Evolutionary conservation across 2,113 vertebrate species (phyloP).

Genomic region (Seriola dumerili): DNA sequence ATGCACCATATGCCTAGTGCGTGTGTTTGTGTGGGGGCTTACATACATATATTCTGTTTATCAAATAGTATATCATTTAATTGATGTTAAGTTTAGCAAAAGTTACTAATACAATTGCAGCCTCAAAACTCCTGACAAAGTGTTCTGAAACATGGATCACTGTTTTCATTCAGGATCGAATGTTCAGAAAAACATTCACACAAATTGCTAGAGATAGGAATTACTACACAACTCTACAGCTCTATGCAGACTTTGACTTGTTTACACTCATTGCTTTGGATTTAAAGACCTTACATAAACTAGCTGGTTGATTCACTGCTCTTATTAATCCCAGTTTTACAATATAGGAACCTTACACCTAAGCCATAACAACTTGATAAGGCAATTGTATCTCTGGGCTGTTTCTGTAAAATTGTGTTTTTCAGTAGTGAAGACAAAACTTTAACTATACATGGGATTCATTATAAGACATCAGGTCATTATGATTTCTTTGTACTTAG

Average conservation of each 20-base stretch:
- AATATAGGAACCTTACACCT: background rate
- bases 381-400: background rate
- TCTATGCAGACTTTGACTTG: background rate
- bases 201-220: background rate
- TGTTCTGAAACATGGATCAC: constrained; percentile 4
- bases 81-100: constrained; percentile 43
- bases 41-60: constrained; percentile 65
- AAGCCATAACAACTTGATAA: background rate
- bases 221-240: background rate
- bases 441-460: constrained; percentile 16
- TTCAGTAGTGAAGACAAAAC: background rate
- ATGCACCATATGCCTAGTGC: constrained; percentile 66
- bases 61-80: constrained; percentile 47
- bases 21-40: constrained; percentile 34
- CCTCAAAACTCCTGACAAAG: constrained; percentile 20
- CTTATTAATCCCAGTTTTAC: background rate
- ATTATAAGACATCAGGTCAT: constrained; percentile 20
- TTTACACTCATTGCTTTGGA: background rate
- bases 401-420: background rate
- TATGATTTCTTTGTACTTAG: constrained; percentile 38
- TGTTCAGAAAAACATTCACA: background rate
- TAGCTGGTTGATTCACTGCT: background rate
- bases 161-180: constrained; percentile 1
- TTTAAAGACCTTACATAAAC: background rate
- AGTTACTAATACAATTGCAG: constrained; percentile 19